Evolutionary conservation across 2,888 invertebrate species (phyloP).

Genomic region (Hesperia comma): DNA sequence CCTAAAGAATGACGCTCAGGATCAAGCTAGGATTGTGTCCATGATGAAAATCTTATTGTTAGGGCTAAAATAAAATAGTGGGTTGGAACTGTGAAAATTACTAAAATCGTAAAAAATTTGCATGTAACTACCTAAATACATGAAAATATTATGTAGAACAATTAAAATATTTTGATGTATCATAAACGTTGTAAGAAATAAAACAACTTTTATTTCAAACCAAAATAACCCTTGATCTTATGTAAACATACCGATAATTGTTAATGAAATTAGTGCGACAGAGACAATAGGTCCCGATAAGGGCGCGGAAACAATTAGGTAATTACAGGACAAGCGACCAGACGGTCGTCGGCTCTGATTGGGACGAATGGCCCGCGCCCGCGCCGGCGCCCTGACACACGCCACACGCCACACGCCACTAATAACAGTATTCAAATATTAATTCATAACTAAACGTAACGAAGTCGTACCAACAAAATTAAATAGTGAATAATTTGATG

Average conservation of each 20-base stretch:
- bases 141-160: too few relatives aligned
- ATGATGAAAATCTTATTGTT: too few relatives aligned
- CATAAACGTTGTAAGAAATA: not conserved
- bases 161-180: too few relatives aligned
- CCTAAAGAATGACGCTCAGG: too few relatives aligned
- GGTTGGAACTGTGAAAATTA: too few relatives aligned
- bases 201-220: not conserved
- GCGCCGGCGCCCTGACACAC: slow-evolving; percentile 47
- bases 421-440: not conserved
- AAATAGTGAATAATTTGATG: not conserved
- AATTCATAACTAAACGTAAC: slow-evolving; percentile 1
- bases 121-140: too few relatives aligned
- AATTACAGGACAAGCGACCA: slow-evolving; percentile 40
- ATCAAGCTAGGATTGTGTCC: too few relatives aligned
- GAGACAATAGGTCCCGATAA: slow-evolving; percentile 62
- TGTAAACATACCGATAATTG: slow-evolving; percentile 49
- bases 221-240: slow-evolving; percentile 13
- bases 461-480: not conserved
- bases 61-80: too few relatives aligned
- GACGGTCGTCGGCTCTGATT: slow-evolving; percentile 58
- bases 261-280: slow-evolving; percentile 68
- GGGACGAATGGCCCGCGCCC: slow-evolving; percentile 58
- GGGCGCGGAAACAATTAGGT: slow-evolving; percentile 63
- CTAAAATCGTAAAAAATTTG: too few relatives aligned
- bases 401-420: not conserved